Base-by-base conservation (phyloP, 35 echinoderm and acorn worm genomes). In the Chiridota heheva region DNA sequence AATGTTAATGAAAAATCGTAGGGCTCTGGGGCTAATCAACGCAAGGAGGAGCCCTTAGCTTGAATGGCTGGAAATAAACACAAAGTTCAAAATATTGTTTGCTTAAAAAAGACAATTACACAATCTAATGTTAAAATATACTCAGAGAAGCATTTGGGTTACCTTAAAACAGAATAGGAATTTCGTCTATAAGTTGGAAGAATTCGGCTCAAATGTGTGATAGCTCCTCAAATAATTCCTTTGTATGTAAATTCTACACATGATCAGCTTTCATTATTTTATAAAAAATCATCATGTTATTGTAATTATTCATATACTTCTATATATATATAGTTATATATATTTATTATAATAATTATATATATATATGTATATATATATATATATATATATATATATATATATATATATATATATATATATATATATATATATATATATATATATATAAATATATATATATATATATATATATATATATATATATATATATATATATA, bases 391-490 rank as follows among this genome's bases (percentile, higher is more conserved):
- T 27, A 60, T 7, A 18, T 16, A 56, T 24, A 0, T 18, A 16
- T 60, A 7, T 27, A 60, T 60, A 24, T 27, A 3, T 31, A 27
- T 60, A 27, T 5, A 1, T 27, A 60, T 60, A 60, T 68, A 31
- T 68, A 5, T 36, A 20, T 36, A 36, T 18, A 36, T 20, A 68
- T 68, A 25, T 68, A 25, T 1, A 68, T 68, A 7, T 25, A 25
- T 68, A 31, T 68, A 65, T 65, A 68, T 68, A 12, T 68, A 68
- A 20, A 68, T 68, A 31, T 38, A 7, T 68, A 25, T 68, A 68
- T 68, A 68, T 27, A 60, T 7, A 60, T 31, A 0, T 27, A 17
- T 24, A 60, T 27, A 27, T 12, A 27, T 13, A 35, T 30, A 15
- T 1, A 35, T 65, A 25, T 65, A 32, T 16, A 65, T 61, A 25